Base-by-base conservation (phyloP, 1,140 invertebrate species). In the Drosophila neocordata region DNA sequence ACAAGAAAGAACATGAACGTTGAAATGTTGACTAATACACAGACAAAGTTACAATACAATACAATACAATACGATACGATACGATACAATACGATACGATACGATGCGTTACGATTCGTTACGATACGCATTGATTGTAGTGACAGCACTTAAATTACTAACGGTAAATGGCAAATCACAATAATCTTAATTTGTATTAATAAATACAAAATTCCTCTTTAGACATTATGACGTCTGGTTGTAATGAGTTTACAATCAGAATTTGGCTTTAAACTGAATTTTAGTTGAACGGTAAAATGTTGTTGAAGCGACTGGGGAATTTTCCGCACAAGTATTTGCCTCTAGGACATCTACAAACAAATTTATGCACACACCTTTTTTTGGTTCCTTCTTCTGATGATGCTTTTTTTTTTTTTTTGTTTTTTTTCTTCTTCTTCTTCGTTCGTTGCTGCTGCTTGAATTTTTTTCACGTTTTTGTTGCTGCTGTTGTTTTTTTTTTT, bases 301-400 rank as follows among this genome's bases (percentile, higher is more conserved):
- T 56, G 13, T 12, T 61, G 37, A 48, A 66, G 76, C 65, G 55
- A 51, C 76, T 69, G 53, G 57, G 34, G 24, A 51, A 58, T 57
- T 41, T 65, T 60, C 70, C 85, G 77, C 81, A 85, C 80, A 85
- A 70, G 73, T 77, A 79, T 64, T 69, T 34, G 73, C 77, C 75
- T 82, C 74, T 76, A 78, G 83, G 75, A 69, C 68, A 73, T 69
- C 58, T 58, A 31, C 37, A 57, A 38, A 89, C 69, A 74, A 83
- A 88, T 83, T 73, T 83, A 88, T 89, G 84, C 83, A 69, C 79
- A 88, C 83, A 89, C 84, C 84, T 89, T 67, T 78, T 69, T 71
- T 48, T 48, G 18, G 7, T 18, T 48, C 18, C 37, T 85, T 75
- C 76, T 55, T 56, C 13, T 15, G 52, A 59, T 60, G 41, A 56